These are phyloP conservation scores for Hoplias malabaricus DNA, from an alignment of 2,113 vertebrate species.

Conservation along the genomic window DNA sequence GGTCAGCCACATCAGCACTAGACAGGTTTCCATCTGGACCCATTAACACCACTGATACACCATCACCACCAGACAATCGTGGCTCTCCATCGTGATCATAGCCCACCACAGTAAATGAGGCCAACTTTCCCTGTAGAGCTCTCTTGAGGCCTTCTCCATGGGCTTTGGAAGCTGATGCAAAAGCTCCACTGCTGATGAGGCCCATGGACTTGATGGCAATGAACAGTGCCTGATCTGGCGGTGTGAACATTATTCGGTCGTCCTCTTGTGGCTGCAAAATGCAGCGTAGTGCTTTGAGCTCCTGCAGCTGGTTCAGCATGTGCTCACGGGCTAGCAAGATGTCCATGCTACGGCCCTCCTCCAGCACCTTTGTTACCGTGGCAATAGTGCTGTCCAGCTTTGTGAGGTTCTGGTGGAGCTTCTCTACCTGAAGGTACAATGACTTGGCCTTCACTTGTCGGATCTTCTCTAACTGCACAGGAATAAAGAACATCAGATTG, in stretches of 20 bases:
- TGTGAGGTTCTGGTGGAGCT: slow-evolving; percentile 92
- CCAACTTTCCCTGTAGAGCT: slow-evolving; percentile 89
- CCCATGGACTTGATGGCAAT: slow-evolving; percentile 94
- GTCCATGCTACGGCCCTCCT: slow-evolving; percentile 91
- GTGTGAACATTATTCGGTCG: slow-evolving; percentile 92
- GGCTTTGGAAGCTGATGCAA: slow-evolving; percentile 92
- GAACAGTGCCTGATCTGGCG: slow-evolving; percentile 90
- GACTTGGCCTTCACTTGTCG: slow-evolving; percentile 98
- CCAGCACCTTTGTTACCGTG: slow-evolving; percentile 92
- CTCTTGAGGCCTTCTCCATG: slow-evolving; percentile 90
- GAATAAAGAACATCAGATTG: neutral
- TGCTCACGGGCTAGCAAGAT: slow-evolving; percentile 91
- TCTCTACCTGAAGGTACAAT: slow-evolving; percentile 95
- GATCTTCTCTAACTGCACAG: slow-evolving; percentile 95
- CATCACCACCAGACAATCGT: slow-evolving; percentile 88
- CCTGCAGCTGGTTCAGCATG: slow-evolving; percentile 95
- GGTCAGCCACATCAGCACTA: slow-evolving; percentile 84
- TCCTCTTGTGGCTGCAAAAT: slow-evolving; percentile 94
- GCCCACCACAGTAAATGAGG: slow-evolving; percentile 92
- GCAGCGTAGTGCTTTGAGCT: slow-evolving; percentile 88
- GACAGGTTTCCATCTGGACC: slow-evolving; percentile 85
- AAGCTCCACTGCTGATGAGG: slow-evolving; percentile 93
- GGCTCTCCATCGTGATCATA: slow-evolving; percentile 94
- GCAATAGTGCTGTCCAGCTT: slow-evolving; percentile 95
- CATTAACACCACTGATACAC: slow-evolving; percentile 85